Evolutionary conservation across 2,888 invertebrate genomes (phyloP).

Genomic region (Ectobius pallidus): DNA sequence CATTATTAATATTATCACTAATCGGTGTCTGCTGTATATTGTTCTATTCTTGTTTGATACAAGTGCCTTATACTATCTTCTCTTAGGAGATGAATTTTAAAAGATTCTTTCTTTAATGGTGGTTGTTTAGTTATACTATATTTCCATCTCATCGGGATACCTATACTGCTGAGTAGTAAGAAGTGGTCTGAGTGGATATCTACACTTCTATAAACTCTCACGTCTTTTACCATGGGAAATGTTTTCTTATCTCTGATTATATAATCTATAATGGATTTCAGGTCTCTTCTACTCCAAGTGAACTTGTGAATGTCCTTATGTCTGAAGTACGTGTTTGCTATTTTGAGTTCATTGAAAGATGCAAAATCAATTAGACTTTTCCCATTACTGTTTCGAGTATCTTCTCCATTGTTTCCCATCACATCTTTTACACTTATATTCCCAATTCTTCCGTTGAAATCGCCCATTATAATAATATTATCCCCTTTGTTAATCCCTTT

Average conservation of each 20-base stretch:
- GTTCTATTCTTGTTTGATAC: too few species aligned
- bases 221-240: not conserved
- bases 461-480: not conserved
- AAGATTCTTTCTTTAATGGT: too few species aligned
- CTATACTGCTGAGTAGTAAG: too few species aligned
- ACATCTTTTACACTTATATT: not conserved
- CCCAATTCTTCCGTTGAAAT: not conserved
- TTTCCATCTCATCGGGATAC: too few species aligned
- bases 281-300: not conserved
- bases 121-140: too few species aligned
- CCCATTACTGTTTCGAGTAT: not conserved
- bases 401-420: not conserved
- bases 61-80: too few species aligned
- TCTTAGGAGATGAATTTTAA: too few species aligned
- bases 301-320: slow-evolving; percentile 6
- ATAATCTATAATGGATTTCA: not conserved
- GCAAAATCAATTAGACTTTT: not conserved
- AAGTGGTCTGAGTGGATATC: not conserved
- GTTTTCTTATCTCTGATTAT: not conserved
- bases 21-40: too few species aligned
- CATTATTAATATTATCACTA: too few species aligned
- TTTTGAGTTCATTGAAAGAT: not conserved
- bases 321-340: slow-evolving; percentile 5
- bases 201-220: not conserved
- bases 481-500: not conserved